Percentiles rank a stretch among this genome's conserved stretches.
phyloP scores from a whole-genome alignment of 2,113 vertebrate species.

The Scortum barcoo region DNA sequence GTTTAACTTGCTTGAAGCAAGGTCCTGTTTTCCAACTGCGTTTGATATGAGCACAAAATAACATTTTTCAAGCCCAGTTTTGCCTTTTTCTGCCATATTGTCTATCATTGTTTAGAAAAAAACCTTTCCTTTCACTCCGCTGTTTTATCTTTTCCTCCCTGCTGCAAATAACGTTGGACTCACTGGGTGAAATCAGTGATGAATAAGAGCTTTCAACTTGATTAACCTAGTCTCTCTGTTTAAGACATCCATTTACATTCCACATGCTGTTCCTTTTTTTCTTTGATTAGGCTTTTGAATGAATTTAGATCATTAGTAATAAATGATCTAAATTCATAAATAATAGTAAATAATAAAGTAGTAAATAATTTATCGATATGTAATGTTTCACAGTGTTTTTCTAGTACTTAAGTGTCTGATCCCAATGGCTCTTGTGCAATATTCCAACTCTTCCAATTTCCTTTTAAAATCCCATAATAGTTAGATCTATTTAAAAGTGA shows the following conservation, averaged over 20 bases:
- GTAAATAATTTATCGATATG: slow-evolving; percentile 20
- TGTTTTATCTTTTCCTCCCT: background rate
- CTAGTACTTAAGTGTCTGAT: background rate
- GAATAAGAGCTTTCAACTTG: slow-evolving; percentile 1
- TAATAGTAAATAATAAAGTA: no score
- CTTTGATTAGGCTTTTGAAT: slow-evolving; percentile 10
- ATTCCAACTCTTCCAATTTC: background rate
- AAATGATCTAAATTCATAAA: no score
- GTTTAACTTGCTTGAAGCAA: no score
- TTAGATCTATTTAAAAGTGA: background rate
- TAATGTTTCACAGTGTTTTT: slow-evolving; percentile 3
- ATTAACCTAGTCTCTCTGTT: slow-evolving; percentile 20
- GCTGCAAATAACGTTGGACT: background rate
- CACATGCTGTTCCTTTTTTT: background rate
- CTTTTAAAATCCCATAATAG: background rate
- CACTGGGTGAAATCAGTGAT: background rate
- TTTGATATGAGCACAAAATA: background rate
- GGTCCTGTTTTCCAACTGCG: no score
- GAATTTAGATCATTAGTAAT: background rate
- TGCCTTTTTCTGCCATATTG: background rate
- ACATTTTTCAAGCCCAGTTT: background rate
- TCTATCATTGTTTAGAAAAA: background rate
- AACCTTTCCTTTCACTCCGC: background rate
- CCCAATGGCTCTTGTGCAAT: slow-evolving; percentile 9
- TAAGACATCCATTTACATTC: slow-evolving; percentile 17